phyloP scores from a whole-genome alignment of 2,797 vertebrate genomes.

The Enteromius viviparus region DNA sequence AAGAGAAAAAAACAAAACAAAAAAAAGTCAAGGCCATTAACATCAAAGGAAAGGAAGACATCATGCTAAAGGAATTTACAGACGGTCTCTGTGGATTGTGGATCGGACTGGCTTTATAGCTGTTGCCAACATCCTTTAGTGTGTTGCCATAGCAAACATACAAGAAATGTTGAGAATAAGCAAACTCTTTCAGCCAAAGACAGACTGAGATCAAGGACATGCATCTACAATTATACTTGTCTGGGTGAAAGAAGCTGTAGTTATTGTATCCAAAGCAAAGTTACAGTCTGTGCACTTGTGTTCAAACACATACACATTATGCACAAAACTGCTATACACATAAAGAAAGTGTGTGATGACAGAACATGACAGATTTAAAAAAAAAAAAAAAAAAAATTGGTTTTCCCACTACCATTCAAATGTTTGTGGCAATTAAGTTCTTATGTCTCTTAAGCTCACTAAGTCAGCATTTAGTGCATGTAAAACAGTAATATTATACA shows the following conservation, averaged over 20 bases:
- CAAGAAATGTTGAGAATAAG: conserved; percentile 12
- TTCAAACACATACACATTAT: neutral
- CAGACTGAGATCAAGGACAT: neutral
- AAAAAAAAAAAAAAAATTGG: neutral
- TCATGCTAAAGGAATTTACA: conserved; percentile 26
- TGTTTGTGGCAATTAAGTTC: no score
- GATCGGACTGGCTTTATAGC: conserved; percentile 18
- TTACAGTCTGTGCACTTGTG: neutral
- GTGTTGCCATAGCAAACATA: conserved; percentile 43
- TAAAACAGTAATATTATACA: neutral
- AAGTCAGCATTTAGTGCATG: neutral
- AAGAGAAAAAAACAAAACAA: neutral
- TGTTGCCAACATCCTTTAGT: conserved; percentile 31
- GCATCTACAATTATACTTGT: conserved; percentile 5
- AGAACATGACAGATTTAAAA: neutral
- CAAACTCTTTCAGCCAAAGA: conserved; percentile 11
- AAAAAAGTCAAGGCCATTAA: neutral
- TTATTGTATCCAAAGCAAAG: neutral
- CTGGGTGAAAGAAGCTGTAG: conserved; percentile 6
- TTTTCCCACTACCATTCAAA: neutral
- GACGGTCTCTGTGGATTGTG: neutral
- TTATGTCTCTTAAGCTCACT: neutral
- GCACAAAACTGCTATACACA: neutral
- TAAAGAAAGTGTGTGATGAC: neutral
- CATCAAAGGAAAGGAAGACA: conserved; percentile 2